Evolutionary conservation across 2,888 invertebrate genomes (phyloP).

Genomic region (Epirrita christyi): DNA sequence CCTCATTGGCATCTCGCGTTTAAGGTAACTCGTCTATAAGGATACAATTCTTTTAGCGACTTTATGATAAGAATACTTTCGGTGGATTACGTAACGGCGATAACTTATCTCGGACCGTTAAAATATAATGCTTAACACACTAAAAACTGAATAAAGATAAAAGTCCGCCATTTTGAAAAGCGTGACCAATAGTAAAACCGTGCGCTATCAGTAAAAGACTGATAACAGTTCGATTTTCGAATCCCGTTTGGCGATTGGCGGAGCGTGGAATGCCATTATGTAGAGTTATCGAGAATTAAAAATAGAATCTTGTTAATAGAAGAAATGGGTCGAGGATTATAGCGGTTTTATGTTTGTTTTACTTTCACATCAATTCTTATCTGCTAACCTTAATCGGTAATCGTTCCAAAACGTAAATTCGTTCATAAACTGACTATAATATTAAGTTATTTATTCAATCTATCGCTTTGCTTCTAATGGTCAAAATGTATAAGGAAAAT

Average conservation of each 20-base stretch:
- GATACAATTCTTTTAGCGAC: too few species aligned
- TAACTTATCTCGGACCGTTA: constrained; percentile 63
- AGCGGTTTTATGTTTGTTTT: constrained; percentile 44
- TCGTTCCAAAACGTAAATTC: not conserved
- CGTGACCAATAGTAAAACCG: constrained; percentile 72
- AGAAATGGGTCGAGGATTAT: constrained; percentile 59
- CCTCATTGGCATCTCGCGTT: too few species aligned
- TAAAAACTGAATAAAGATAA: constrained; percentile 66
- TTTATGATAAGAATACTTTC: constrained; percentile 17
- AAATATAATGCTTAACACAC: constrained; percentile 63
- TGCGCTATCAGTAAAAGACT: constrained; percentile 66
- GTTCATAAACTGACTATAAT: not conserved
- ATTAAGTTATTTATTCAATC: too few species aligned
- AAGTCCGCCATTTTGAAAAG: constrained; percentile 74
- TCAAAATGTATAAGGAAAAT: too few species aligned
- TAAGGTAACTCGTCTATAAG: too few species aligned
- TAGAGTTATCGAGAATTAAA: constrained; percentile 65
- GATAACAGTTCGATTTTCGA: constrained; percentile 79
- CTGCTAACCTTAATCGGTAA: not conserved
- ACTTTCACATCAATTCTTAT: constrained; percentile 28
- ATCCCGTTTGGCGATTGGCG: constrained; percentile 68
- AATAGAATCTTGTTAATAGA: constrained; percentile 62
- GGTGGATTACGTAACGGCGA: constrained; percentile 49
- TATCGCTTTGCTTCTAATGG: too few species aligned
- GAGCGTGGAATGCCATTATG: constrained; percentile 49